Conservation (phyloP, 2,797 vertebrate species). For the Diceros bicornis region DNA sequence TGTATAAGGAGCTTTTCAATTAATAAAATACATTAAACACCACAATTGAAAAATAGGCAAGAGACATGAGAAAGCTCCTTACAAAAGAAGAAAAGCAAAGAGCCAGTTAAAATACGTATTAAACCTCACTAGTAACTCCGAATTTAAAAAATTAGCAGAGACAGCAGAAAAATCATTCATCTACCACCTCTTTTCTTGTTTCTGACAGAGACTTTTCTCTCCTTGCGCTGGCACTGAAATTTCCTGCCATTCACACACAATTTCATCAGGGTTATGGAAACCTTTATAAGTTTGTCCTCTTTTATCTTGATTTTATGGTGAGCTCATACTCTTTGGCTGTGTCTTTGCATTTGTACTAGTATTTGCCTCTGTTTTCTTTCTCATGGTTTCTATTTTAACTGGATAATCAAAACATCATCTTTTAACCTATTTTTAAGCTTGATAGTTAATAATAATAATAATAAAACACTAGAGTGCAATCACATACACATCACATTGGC, state of each 20-base stretch:
- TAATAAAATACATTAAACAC: neutral
- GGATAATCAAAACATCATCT: neutral
- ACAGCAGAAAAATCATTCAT: neutral
- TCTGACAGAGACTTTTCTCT: neutral
- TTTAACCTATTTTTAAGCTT: neutral
- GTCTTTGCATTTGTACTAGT: neutral
- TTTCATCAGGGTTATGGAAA: neutral
- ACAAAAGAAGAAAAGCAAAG: neutral
- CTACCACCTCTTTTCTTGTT: neutral
- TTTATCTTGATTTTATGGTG: neutral
- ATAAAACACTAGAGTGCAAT: neutral
- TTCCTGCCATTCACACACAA: neutral
- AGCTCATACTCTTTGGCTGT: neutral
- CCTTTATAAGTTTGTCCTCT: neutral
- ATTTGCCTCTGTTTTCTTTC: neutral
- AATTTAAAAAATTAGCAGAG: neutral
- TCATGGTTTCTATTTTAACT: neutral
- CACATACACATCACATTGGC: neutral
- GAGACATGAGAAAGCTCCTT: neutral
- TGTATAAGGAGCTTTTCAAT: neutral
- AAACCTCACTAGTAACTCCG: neutral
- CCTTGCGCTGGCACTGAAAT: neutral
- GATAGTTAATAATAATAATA: neutral
- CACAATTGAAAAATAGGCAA: neutral
- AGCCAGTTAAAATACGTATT: conserved; percentile 28